Conservation (phyloP, 2,113 vertebrate genomes). For the Petroica traversi region DNA sequence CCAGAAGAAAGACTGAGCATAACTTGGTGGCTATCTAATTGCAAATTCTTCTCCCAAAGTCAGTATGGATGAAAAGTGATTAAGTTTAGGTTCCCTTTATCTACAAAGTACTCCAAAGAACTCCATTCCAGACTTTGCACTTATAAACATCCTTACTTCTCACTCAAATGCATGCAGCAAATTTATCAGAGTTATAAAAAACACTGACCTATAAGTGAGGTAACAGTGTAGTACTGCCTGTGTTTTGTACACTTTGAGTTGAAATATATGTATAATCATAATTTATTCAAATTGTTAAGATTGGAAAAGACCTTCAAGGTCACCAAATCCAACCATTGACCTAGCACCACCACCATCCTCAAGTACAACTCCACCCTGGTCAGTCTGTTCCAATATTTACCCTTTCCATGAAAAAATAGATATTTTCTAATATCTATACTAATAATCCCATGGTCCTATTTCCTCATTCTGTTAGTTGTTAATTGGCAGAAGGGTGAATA, state of each 20-base stretch:
- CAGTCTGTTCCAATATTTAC: background rate
- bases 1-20: background rate
- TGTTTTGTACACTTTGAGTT: background rate
- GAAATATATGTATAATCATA: background rate
- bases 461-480: background rate
- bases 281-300: background rate
- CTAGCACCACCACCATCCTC: background rate
- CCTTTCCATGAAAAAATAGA: background rate
- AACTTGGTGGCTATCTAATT: background rate
- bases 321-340: accelerated
- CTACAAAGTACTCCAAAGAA: background rate
- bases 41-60: background rate
- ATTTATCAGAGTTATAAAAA: background rate
- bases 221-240: background rate
- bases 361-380: background rate
- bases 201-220: background rate
- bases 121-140: background rate
- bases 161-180: background rate
- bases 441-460: background rate
- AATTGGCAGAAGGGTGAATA: background rate
- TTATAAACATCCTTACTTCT: background rate
- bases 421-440: background rate
- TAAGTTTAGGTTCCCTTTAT: background rate
- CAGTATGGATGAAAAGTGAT: background rate
- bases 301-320: background rate